These are phyloP conservation scores for Branchipolynoe longqiensis DNA, from an alignment of 2,888 invertebrate species.

Conservation along the genomic window DNA sequence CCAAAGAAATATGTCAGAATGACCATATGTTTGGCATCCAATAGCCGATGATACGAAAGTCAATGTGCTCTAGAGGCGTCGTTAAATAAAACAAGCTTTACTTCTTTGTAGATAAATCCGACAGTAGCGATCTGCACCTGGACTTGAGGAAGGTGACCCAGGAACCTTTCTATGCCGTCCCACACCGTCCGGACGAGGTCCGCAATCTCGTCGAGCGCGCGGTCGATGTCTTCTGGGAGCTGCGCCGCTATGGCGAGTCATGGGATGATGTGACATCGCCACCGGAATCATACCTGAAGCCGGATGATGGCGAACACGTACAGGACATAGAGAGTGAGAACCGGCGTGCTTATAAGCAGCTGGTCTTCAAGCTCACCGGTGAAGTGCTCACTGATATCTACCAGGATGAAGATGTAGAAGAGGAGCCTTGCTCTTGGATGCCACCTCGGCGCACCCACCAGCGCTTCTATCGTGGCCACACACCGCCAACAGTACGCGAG, in stretches of 20 bases:
- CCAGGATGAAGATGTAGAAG: slow-evolving; percentile 72
- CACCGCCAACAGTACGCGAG: slow-evolving; percentile 76
- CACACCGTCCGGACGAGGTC: slow-evolving; percentile 76
- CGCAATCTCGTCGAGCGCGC: slow-evolving; percentile 69
- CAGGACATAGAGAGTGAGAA: slow-evolving; percentile 72
- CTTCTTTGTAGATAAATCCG: slow-evolving; percentile 46
- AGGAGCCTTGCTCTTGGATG: slow-evolving; percentile 84
- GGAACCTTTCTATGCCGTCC: slow-evolving; percentile 76
- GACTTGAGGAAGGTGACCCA: slow-evolving; percentile 70
- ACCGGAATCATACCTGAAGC: slow-evolving; percentile 70
- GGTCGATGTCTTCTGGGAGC: slow-evolving; percentile 77
- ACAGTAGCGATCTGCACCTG: slow-evolving; percentile 45
- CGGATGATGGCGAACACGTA: slow-evolving; percentile 67
- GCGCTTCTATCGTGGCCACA: slow-evolving; percentile 73
- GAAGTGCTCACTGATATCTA: slow-evolving; percentile 80
- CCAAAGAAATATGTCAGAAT: too few species aligned
- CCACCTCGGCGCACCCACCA: slow-evolving; percentile 78
- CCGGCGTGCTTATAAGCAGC: slow-evolving; percentile 75
- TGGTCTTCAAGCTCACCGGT: slow-evolving; percentile 80
- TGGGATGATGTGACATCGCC: slow-evolving; percentile 70
- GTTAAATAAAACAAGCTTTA: too few species aligned
- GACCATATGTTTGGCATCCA: too few species aligned
- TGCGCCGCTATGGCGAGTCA: slow-evolving; percentile 74
- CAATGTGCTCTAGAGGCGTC: too few species aligned
- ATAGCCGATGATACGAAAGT: too few species aligned